Percentiles rank a stretch among this genome's conserved stretches.
phyloP scores from a whole-genome alignment of 2,888 invertebrate genomes.

The Drosophila sordidapex region DNA sequence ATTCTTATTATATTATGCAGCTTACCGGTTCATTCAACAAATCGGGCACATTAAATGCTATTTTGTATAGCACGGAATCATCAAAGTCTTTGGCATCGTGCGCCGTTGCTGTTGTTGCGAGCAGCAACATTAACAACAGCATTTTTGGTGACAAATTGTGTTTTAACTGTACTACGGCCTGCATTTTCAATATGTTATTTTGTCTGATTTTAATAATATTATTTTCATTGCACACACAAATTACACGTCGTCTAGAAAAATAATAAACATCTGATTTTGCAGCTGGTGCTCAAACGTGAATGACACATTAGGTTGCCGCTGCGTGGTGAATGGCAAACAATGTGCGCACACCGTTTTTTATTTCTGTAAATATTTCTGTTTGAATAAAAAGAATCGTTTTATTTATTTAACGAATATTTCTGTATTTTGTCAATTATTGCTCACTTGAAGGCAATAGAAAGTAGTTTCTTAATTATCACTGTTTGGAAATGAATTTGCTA shows the following conservation, averaged over 20 bases:
- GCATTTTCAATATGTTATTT: conserved; percentile 16
- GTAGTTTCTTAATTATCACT: background rate
- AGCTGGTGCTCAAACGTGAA: conserved; percentile 37
- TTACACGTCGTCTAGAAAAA: conserved; percentile 55
- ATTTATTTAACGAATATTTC: background rate
- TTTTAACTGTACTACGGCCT: background rate
- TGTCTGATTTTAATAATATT: conserved; percentile 8
- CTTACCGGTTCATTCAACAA: conserved; percentile 82
- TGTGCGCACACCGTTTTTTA: background rate
- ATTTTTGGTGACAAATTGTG: conserved; percentile 6
- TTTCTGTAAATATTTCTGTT: background rate
- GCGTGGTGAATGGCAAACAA: conserved; percentile 29
- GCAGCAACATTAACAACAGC: conserved; percentile 36
- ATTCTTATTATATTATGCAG: background rate
- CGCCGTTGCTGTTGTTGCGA: conserved; percentile 55
- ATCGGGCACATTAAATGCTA: conserved; percentile 90
- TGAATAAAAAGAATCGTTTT: background rate
- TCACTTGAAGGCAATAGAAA: background rate
- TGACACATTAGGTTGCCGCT: background rate
- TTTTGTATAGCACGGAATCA: conserved; percentile 91
- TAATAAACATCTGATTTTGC: conserved; percentile 43
- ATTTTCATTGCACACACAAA: conserved; percentile 43
- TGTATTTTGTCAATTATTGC: background rate
- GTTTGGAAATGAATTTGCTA: background rate
- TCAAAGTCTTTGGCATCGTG: conserved; percentile 90